Conservation (phyloP, 2,113 vertebrate genomes). For the Corvus cornix region DNA sequence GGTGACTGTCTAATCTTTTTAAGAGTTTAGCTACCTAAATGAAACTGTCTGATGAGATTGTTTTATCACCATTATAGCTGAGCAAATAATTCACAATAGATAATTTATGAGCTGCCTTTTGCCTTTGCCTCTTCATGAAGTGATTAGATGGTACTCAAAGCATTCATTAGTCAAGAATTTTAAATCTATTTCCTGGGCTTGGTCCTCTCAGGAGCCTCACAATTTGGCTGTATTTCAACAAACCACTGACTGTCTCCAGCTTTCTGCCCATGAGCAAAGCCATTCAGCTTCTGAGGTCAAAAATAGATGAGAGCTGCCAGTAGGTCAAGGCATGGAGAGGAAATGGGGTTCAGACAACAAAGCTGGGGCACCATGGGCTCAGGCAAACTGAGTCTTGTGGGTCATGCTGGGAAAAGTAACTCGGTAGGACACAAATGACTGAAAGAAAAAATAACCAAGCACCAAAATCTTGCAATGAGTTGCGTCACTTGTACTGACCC, state of each 20-base stretch:
- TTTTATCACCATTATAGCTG: background rate
- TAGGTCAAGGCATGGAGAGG: background rate
- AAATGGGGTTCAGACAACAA: background rate
- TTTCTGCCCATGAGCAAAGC: background rate
- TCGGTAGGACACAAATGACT: background rate
- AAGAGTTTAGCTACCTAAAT: background rate
- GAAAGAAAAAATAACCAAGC: background rate
- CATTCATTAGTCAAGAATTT: background rate
- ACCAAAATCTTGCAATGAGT: background rate
- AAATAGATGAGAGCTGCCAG: background rate
- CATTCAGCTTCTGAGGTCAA: background rate
- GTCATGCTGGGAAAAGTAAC: background rate
- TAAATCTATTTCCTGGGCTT: background rate
- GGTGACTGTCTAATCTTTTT: background rate
- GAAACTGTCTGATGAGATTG: background rate
- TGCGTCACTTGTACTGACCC: fast-evolving
- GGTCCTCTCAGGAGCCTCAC: background rate
- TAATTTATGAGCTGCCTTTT: conserved; percentile 1
- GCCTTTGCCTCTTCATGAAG: background rate
- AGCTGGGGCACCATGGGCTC: background rate
- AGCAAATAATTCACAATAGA: background rate
- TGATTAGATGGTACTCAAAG: background rate
- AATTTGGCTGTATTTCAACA: background rate
- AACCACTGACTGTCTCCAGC: background rate
- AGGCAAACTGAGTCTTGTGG: background rate